Conservation (phyloP, 92 coral and sea anemone genomes). For the Bergia sp. region DNA sequence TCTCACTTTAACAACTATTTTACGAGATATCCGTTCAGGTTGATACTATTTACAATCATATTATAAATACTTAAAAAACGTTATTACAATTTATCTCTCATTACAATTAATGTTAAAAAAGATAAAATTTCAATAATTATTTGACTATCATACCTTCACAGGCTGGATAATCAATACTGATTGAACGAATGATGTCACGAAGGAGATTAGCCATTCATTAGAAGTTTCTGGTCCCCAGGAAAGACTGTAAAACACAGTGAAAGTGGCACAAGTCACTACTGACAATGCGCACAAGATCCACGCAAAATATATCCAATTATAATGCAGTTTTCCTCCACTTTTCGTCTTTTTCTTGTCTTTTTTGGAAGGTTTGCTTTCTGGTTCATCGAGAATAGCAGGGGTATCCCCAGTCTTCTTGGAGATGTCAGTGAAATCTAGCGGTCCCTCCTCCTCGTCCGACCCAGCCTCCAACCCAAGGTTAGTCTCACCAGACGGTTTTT, state of each 20-base stretch:
- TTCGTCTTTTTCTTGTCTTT: constrained; percentile 44
- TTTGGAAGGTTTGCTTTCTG: background rate
- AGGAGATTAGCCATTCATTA: constrained; percentile 87
- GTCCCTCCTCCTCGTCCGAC: background rate
- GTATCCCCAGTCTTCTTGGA: background rate
- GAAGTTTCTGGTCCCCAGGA: constrained; percentile 92
- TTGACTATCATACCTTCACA: constrained; percentile 52
- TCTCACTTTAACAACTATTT: too few species aligned
- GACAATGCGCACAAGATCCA: constrained; percentile 75
- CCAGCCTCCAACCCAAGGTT: constrained; percentile 57
- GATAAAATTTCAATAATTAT: background rate
- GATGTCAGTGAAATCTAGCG: background rate
- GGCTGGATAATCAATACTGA: constrained; percentile 92
- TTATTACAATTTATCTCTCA: too few species aligned
- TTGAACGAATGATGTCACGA: constrained; percentile 88
- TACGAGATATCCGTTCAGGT: too few species aligned
- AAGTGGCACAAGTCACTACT: constrained; percentile 64
- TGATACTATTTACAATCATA: too few species aligned
- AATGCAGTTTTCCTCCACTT: constrained; percentile 74
- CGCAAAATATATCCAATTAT: constrained; percentile 77
- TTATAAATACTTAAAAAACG: too few species aligned
- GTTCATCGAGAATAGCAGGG: background rate
- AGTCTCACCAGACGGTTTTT: constrained; percentile 50
- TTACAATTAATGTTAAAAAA: too few species aligned
- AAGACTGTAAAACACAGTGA: constrained; percentile 89